Evolutionary conservation across 2,888 invertebrate species (phyloP).

Genomic region (Phengaris arion): DNA sequence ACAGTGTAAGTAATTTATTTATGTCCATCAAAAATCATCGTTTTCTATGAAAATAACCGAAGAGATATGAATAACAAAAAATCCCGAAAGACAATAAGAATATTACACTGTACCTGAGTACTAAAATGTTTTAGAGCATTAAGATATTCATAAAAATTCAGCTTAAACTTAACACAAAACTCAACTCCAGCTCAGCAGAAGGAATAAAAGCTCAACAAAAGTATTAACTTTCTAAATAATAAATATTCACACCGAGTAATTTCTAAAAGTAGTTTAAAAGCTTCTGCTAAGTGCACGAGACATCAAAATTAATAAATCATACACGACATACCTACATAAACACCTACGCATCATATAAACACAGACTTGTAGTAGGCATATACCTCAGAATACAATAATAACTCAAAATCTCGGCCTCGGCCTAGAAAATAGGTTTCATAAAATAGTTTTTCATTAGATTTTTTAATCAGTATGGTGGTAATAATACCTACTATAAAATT

Average conservation of each 20-base stretch:
- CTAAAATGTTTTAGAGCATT: too few species aligned
- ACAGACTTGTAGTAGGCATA: neutral
- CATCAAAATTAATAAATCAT: neutral
- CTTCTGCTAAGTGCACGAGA: constrained; percentile 16
- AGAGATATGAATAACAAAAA: too few species aligned
- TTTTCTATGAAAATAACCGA: too few species aligned
- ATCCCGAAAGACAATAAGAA: too few species aligned
- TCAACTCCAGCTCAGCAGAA: neutral
- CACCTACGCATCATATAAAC: neutral
- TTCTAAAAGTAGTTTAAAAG: constrained; percentile 4
- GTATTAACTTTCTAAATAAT: constrained; percentile 14
- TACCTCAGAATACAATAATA: neutral
- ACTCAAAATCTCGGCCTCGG: too few species aligned
- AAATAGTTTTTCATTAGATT: neutral
- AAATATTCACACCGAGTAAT: constrained; percentile 20
- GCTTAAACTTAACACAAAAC: neutral
- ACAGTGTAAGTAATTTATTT: too few species aligned
- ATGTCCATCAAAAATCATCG: too few species aligned
- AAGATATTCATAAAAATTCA: too few species aligned
- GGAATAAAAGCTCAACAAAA: neutral
- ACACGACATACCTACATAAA: neutral
- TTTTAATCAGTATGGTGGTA: too few species aligned
- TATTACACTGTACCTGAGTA: too few species aligned
- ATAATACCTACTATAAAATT: too few species aligned
- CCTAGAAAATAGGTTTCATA: neutral